Conservation (phyloP, 2,113 vertebrate species). For the Ptilonorhynchus violaceus region DNA sequence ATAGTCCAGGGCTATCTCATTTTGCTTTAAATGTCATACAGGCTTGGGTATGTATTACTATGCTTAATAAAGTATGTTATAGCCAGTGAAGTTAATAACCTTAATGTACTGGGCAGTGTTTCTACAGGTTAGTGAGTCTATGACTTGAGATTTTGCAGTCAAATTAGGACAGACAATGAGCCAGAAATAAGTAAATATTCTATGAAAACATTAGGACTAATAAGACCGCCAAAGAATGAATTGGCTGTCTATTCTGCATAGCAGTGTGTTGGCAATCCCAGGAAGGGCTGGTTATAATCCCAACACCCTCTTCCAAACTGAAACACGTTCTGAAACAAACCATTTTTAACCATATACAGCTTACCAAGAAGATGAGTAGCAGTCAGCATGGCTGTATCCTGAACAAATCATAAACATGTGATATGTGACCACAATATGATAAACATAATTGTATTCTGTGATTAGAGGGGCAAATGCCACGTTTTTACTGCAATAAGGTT, state of each 20-base stretch:
- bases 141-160: not conserved
- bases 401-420: not conserved
- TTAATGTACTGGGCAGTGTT: not conserved
- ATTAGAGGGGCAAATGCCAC: not conserved
- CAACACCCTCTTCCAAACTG: not conserved
- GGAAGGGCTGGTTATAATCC: not conserved
- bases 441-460: not conserved
- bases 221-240: not conserved
- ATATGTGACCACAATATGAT: not conserved
- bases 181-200: not conserved
- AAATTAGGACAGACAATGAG: not conserved
- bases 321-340: not conserved
- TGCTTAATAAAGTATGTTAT: not conserved
- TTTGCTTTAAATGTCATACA: slow-evolving; percentile 3
- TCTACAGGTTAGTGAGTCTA: not conserved
- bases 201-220: not conserved
- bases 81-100: not conserved
- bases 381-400: not conserved
- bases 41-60: not conserved
- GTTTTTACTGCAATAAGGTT: not conserved
- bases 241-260: not conserved
- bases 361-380: not conserved
- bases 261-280: not conserved
- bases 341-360: not conserved
- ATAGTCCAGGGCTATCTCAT: not conserved